Evolutionary conservation across 2,797 vertebrate genomes (phyloP), one percentile per base, ranked within the genome.

Genomic region (Danio jaintianensis): DNA sequence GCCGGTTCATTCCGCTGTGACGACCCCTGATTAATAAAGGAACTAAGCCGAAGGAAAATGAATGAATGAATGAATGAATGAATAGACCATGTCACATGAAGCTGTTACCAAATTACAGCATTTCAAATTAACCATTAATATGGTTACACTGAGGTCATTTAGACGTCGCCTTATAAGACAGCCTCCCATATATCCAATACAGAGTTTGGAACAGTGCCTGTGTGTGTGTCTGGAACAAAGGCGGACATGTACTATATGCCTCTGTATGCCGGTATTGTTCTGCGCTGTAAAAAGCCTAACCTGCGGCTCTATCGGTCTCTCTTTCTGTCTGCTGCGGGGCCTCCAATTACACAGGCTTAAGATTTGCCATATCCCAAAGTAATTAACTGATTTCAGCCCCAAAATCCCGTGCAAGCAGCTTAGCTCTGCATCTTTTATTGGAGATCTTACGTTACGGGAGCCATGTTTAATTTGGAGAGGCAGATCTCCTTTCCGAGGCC

Each of bases 331-430:
- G 59, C 75, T 56, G 52, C 47, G 59, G 76, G 59, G 66, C 76
- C 55, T 83, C 38, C 85, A 79, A 82, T 84, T 84, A 86, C 76
- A 79, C 72, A 62, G 61, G 67, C 71, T 83, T 66, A 79, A 78
- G 53, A 77, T 68, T 53, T 7, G 43, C 36, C 67, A 47, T 81
- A 75, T 78, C 75, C 69, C 58, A 52, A 52, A 73, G 68, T 50
- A 74, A 81, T 75, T 62, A 80, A 56, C 79, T 79, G 79, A 78
- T 75, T 81, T 38, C 73, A 62, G 68, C 36, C 68, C 78, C 29
- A 29, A 67, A 76, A 79, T 71, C 68, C 18, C 15, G 43, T 61
- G 74, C 68, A 77, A 80, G 82, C 78, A 72, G 73, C 78, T 84
- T 77, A 76, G 72, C 78, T 74, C 78, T 1, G 63, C 75, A 81